Conservation (phyloP, 35 echinoderm and acorn worm species). For the Hemicentrotus pulcherrimus region DNA sequence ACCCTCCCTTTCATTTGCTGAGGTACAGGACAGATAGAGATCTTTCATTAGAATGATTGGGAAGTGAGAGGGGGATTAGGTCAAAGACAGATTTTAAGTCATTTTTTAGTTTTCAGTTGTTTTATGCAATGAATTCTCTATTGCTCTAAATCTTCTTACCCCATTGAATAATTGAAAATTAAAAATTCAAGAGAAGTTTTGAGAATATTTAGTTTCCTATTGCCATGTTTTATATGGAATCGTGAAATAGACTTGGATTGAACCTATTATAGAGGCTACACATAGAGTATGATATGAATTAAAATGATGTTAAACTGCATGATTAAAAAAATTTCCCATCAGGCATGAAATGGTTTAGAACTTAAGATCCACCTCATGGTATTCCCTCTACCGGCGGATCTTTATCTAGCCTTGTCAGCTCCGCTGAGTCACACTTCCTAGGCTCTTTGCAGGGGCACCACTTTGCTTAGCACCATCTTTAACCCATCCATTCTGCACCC, state of each 20-base stretch:
- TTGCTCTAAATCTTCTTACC: not conserved
- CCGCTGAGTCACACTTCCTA: conserved; percentile 19
- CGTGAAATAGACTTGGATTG: not conserved
- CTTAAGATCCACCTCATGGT: not conserved
- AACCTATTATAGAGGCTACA: not conserved
- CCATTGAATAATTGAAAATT: not conserved
- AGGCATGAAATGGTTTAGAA: not conserved
- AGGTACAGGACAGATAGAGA: not conserved
- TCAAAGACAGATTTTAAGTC: not conserved
- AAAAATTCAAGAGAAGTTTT: not conserved
- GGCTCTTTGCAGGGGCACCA: conserved; percentile 15
- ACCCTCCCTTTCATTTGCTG: no score
- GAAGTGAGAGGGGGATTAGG: not conserved
- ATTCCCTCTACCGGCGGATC: conserved; percentile 5
- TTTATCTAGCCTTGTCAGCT: conserved; percentile 8
- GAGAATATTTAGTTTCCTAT: not conserved
- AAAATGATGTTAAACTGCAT: not conserved
- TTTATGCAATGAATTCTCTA: not conserved
- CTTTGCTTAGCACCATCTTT: conserved; percentile 25
- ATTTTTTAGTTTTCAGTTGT: not conserved
- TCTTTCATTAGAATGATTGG: not conserved
- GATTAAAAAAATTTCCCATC: not conserved
- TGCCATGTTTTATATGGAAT: not conserved
- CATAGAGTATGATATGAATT: not conserved
- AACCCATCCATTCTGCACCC: not conserved